Evolutionary conservation across 2,113 vertebrate genomes (phyloP).

Genomic region (Nothoprocta pentlandii): DNA sequence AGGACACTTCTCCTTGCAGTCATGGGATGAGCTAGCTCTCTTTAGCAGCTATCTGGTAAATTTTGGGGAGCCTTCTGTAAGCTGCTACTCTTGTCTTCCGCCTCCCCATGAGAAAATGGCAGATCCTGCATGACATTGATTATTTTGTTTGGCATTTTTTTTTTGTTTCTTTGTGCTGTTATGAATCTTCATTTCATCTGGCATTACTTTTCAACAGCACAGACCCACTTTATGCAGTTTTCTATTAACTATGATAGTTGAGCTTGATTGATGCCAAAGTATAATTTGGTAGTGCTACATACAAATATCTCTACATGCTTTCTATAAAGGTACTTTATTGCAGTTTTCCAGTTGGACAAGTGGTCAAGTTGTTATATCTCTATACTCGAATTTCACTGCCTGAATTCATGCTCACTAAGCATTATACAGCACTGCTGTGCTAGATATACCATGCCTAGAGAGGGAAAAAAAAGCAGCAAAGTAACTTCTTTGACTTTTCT

Average conservation of each 20-base stretch:
- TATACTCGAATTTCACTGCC: neutral
- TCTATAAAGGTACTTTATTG: neutral
- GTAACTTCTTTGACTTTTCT: neutral
- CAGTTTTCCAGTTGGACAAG: neutral
- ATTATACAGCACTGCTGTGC: neutral
- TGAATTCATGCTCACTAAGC: neutral
- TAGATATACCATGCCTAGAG: accelerated
- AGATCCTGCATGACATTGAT: neutral
- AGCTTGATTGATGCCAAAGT: neutral
- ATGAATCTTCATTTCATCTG: neutral
- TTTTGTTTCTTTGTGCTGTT: neutral
- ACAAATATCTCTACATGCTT: neutral
- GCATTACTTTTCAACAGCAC: neutral
- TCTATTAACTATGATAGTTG: neutral
- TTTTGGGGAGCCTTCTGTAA: neutral
- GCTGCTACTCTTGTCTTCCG: neutral
- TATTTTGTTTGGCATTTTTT: neutral
- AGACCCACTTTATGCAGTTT: neutral
- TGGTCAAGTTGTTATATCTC: neutral
- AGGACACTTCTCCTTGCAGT: neutral
- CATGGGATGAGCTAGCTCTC: neutral
- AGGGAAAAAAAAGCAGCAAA: neutral
- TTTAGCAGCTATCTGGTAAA: neutral
- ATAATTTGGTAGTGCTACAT: neutral
- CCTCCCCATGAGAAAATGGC: neutral